phyloP scores from a whole-genome alignment of 2,888 invertebrate species.

The Atethmia centrago region DNA sequence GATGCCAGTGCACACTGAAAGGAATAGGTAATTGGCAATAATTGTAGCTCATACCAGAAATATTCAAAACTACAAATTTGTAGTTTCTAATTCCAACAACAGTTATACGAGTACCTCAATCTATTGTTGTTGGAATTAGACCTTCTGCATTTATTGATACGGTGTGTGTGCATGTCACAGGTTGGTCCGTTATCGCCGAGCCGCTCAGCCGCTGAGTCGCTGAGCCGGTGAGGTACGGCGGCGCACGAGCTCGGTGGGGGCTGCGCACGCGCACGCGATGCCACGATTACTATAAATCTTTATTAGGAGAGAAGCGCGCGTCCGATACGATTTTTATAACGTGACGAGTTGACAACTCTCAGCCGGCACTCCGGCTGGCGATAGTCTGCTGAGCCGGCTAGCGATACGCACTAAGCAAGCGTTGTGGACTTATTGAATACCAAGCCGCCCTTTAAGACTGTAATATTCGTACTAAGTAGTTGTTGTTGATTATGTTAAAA shows the following conservation, averaged over 20 bases:
- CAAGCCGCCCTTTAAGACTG: background rate
- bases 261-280: slow-evolving; percentile 39
- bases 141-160: background rate
- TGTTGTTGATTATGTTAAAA: background rate
- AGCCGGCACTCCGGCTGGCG: background rate
- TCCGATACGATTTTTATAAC: slow-evolving; percentile 27
- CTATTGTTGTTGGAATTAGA: background rate
- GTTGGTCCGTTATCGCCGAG: background rate
- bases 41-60: background rate
- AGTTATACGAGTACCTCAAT: too few species aligned
- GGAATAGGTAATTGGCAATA: background rate
- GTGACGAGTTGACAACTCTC: background rate
- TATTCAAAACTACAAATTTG: background rate
- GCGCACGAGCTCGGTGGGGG: slow-evolving; percentile 12
- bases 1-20: background rate
- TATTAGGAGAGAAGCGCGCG: slow-evolving; percentile 40
- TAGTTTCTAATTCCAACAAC: too few species aligned
- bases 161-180: background rate
- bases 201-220: slow-evolving; percentile 6
- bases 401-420: background rate
- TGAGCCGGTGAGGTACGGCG: slow-evolving; percentile 13
- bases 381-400: background rate
- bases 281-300: slow-evolving; percentile 52
- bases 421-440: too few species aligned
- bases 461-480: background rate